Evolutionary conservation across 2,888 invertebrate genomes (phyloP), one percentile per base, ranked within the genome.

Genomic region (Drosophila nigritarsus): DNA sequence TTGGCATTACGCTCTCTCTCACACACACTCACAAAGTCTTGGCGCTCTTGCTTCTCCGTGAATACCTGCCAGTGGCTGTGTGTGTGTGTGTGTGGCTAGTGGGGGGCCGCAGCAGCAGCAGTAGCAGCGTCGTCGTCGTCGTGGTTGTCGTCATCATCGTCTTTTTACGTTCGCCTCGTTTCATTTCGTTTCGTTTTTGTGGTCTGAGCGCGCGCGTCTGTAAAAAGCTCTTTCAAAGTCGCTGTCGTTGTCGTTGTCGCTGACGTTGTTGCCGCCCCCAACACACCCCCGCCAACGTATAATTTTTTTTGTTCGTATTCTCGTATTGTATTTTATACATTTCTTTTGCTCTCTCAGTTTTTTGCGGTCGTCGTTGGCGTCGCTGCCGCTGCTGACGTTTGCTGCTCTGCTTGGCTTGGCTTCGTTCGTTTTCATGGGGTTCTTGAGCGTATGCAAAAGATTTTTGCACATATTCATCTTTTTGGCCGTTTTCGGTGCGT

Each of bases 401-500:
- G 71, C 84, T 70, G 48, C 82, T 50, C 77, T 80, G 78, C 75
- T 77, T 76, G 72, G 73, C 85, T 73, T 70, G 77, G 78, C 72
- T 15, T 45, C 53, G 78, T 68, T 67, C 69, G 82, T 56, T 76
- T 88, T 86, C 84, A 87, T 80, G 85, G 89, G 91, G 91, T 92
- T 91, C 91, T 91, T 91, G 91, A 92, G 91, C 91, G 91, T 89
- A 91, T 92, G 91, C 90, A 91, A 92, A 91, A 91, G 91, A 91
- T 91, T 92, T 91, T 92, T 92, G 92, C 91, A 91, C 92, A 92
- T 91, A 91, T 91, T 91, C 91, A 91, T 92, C 91, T 91, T 91
- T 91, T 91, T 91, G 91, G 91, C 91, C 91, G 91, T 91, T 91
- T 91, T 91, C 91, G 91, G 91, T 91, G 90, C 91, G 91, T 91